Evolutionary conservation across 2,113 vertebrate genomes (phyloP).

Genomic region (Microtus oregoni): DNA sequence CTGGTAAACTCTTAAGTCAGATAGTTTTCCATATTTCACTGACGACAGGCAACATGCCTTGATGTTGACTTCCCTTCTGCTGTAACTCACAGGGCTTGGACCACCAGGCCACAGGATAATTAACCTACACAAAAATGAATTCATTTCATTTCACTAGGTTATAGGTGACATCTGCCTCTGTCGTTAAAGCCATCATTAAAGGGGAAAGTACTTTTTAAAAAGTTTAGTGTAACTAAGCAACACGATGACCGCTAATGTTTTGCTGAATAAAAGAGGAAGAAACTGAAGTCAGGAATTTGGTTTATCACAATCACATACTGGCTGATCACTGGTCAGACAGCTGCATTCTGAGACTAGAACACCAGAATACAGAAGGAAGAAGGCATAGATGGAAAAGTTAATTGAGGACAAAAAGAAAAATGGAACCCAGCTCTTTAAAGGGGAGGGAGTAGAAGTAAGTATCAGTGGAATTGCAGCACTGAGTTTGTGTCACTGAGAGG

Average conservation of each 20-base stretch:
- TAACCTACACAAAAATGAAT: constrained; percentile 28
- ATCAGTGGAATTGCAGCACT: background rate
- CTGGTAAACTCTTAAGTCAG: constrained; percentile 34
- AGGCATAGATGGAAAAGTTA: background rate
- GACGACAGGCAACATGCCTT: background rate
- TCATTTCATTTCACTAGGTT: constrained; percentile 2
- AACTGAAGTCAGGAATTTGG: constrained; percentile 1
- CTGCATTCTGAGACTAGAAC: background rate
- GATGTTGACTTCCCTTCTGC: constrained; percentile 25
- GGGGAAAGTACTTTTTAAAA: background rate
- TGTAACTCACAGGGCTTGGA: background rate
- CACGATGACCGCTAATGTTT: constrained; percentile 5
- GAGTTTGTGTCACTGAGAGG: background rate
- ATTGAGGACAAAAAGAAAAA: background rate
- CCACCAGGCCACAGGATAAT: background rate
- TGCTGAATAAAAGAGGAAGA: constrained; percentile 4
- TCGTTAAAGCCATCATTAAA: background rate
- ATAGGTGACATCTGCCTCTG: constrained; percentile 11
- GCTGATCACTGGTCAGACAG: background rate
- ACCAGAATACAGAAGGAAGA: background rate
- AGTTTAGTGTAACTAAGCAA: constrained; percentile 42
- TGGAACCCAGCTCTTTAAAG: background rate
- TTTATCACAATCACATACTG: background rate
- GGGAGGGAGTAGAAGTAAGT: background rate
- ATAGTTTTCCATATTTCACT: constrained; percentile 60